Base-by-base conservation (phyloP, 2,797 vertebrate species). In the Crocidura indochinensis region DNA sequence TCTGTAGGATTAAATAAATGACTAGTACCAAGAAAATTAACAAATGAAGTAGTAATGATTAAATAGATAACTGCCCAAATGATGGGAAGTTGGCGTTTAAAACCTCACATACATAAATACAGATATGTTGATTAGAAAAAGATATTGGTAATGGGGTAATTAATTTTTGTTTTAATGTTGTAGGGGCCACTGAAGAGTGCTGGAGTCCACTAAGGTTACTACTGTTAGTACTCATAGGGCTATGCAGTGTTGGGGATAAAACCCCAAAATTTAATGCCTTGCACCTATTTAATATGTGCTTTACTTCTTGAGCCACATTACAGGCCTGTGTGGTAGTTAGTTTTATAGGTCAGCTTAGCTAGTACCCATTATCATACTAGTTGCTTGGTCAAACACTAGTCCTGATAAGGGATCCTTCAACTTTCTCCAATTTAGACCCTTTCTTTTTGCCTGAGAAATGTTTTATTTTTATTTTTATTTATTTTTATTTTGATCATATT, bases 101-200 rank as follows among this genome's bases (percentile, higher is more conserved):
- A 71, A 91, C 76, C 24, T 91, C 29, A 31, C 19, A 62, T 67
- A 10, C 11, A 73, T 75, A 72, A 84, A n/a, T 56, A 67, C 7
- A 79, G 38, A 46, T 73, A 29, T 44, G 6, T 67, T 94, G 84
- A 1, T 76, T 94, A 80, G 80, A 89, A 81, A 88, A 93, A 88
- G n/a, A 26, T 75, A 0, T 51, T 56, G 19, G 14, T 56, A 14
- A 14, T 56, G 53, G 53, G 53, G 19, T 56, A 17, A 15, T 56
- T 56, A 56, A 14, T 56, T 17, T 56, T 56, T 3, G 4, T 56
- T 56, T 17, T 15, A 17, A 15, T 56, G 14, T 56, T 56, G 53
- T 56, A 17, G 11, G 53, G 53, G 14, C 53, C 53, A 56, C 14
- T 15, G 8, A 14, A 56, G 53, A 56, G 53, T 17, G 14, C 53